A percentile compares a stretch with the other conserved stretches of the same genome.
Conservation (phyloP, 1,140 invertebrate genomes). For the Wiebesia pumilae region DNA sequence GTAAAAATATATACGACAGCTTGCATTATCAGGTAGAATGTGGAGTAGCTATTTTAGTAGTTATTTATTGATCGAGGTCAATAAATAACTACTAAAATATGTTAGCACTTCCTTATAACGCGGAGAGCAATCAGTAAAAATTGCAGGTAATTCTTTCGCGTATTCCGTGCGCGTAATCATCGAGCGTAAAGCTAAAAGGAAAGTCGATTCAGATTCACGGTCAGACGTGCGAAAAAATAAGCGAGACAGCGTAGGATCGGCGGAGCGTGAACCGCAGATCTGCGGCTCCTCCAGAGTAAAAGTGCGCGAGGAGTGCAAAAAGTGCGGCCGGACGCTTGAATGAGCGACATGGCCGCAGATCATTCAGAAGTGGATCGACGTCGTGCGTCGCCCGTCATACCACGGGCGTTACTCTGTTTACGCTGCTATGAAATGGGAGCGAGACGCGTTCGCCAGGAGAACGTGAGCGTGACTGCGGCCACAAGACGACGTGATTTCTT, state of each 20-base stretch:
- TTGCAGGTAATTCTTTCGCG: neutral
- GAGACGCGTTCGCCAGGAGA: neutral
- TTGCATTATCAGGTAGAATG: neutral
- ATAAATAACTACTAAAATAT: neutral
- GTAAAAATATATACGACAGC: no score
- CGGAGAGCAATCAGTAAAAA: neutral
- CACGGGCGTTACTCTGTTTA: no score
- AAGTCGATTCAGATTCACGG: neutral
- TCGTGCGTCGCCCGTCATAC: no score
- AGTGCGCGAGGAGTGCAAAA: neutral
- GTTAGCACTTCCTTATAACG: neutral
- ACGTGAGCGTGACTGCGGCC: neutral
- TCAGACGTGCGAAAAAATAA: no score
- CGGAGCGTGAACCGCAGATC: no score
- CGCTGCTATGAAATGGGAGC: no score
- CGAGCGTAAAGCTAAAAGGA: constrained; percentile 1
- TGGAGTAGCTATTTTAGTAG: neutral
- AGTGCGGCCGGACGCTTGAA: neutral
- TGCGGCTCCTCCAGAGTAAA: no score
- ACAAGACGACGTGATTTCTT: no score
- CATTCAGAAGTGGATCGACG: neutral
- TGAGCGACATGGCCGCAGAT: no score
- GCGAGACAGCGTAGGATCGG: no score
- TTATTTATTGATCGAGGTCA: neutral
- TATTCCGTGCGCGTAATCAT: neutral